Conservation (phyloP, 2,888 invertebrate genomes). For the Gari tellinella region DNA sequence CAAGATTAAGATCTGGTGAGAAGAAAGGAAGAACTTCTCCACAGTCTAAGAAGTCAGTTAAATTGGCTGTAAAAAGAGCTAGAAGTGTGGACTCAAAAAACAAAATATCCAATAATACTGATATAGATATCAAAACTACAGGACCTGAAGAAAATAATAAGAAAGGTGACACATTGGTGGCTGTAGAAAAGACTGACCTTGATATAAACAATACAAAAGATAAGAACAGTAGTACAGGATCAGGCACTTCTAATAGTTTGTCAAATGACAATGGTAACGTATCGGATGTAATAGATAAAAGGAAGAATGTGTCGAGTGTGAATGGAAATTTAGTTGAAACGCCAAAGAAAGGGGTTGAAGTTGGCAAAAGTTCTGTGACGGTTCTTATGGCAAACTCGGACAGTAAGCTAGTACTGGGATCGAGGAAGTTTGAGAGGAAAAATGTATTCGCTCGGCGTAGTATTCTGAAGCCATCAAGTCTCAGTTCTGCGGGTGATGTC, state of each 20-base stretch:
- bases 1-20: conserved; percentile 32
- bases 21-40: conserved; percentile 33
- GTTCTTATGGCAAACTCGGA: conserved; percentile 56
- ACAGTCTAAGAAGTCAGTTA: conserved; percentile 36
- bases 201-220: conserved; percentile 12
- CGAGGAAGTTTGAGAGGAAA: conserved; percentile 60
- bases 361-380: conserved; percentile 14
- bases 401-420: conserved; percentile 61
- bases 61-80: conserved; percentile 36
- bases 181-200: conserved; percentile 4
- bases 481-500: conserved; percentile 9
- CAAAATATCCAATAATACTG: neutral
- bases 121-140: neutral
- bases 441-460: conserved; percentile 58
- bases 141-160: conserved; percentile 1
- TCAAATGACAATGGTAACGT: conserved; percentile 1
- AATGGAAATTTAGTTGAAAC: conserved; percentile 58
- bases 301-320: neutral
- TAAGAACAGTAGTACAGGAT: conserved; percentile 12
- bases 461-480: conserved; percentile 54
- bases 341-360: conserved; percentile 58
- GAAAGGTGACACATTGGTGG: conserved; percentile 3
- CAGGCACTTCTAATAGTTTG: conserved; percentile 1
- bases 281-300: neutral
- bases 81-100: conserved; percentile 10